phyloP scores from a whole-genome alignment of 2,113 vertebrate genomes.

The Oryzias woworae region DNA sequence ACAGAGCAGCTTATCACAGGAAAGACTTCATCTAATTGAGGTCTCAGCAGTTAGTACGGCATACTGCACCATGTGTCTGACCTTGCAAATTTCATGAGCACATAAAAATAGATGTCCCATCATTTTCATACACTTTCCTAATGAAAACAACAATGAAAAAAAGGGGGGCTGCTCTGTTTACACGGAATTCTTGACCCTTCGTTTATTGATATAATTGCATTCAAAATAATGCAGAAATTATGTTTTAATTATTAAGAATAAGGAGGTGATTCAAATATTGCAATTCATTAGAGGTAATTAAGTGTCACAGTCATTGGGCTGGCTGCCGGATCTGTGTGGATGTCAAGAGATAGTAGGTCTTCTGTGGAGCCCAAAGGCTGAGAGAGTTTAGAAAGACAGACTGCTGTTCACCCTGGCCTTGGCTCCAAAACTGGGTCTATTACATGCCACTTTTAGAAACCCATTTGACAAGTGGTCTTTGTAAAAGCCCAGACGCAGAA shows the following conservation, averaged over 20 bases:
- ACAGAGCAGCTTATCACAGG: constrained; percentile 41
- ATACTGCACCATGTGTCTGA: constrained; percentile 44
- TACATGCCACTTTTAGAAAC: constrained; percentile 43
- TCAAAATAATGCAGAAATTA: constrained; percentile 53
- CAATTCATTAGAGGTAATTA: constrained; percentile 69
- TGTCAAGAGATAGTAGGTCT: constrained; percentile 59
- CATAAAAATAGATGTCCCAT: constrained; percentile 37
- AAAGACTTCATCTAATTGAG: constrained; percentile 54
- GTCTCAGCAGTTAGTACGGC: constrained; percentile 50
- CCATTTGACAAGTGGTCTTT: constrained; percentile 33
- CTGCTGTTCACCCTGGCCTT: constrained; percentile 46
- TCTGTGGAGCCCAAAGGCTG: constrained; percentile 34
- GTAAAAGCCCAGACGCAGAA: constrained; percentile 12
- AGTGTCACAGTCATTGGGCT: constrained; percentile 61
- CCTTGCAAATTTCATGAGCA: constrained; percentile 64
- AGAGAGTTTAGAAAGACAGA: constrained; percentile 30
- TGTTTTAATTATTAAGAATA: constrained; percentile 66
- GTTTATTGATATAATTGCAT: constrained; percentile 48
- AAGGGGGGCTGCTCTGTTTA: constrained; percentile 17
- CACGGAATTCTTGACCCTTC: constrained; percentile 50
- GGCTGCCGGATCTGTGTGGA: constrained; percentile 60
- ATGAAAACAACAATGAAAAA: constrained; percentile 30
- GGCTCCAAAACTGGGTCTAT: constrained; percentile 30
- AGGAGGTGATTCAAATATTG: constrained; percentile 66
- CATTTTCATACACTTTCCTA: constrained; percentile 28